Evolutionary conservation across 1,140 invertebrate species (phyloP), one percentile per base, ranked within the genome.

Genomic region (Batillaria attramentaria): DNA sequence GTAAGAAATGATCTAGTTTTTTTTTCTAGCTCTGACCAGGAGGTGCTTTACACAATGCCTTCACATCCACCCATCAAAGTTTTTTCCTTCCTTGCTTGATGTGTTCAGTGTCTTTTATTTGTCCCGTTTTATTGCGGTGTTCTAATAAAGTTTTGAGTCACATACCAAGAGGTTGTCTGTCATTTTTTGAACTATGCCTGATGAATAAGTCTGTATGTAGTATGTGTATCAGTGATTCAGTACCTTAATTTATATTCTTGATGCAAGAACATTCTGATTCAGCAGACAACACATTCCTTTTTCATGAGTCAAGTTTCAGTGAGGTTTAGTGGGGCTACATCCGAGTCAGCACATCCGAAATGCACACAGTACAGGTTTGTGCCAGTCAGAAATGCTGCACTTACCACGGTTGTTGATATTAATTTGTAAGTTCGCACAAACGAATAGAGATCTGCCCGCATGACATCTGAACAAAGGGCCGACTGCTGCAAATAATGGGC

Each of bases 91-190:
- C 31, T 24, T 28, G 31, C 57, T 60, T 60, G 57, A 60, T 6
- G 57, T 60, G 57, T 60, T 60, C 57, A 60, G 57, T 60, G 57
- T 60, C 31, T n/a, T 60, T 60, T 60, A 60, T n/a, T 60, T 6
- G 24, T 13, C 31, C 5, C 6, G 6, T 60, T 60, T 60, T 20
- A 20, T 60, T 60, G 24, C 20, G 20, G 8, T 4, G 24, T 6
- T 60, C 31, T 60, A 13, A 60, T 60, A 60, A 60, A 60, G 8
- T 60, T 20, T 5, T 60, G n/a, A n/a, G n/a, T n/a, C n/a, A n/a
- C 24, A n/a, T 10, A 28, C 8, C 31, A 20, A 60, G 24, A 6
- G 24, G 20, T 28, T 60, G 57, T 8, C 24, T 60, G 5, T 6
- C 4, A 10, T 20, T 60, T 60, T 4, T 60, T 60, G 6, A 16